Evolutionary conservation across 2,797 vertebrate species (phyloP), one percentile per base, ranked within the genome.

Genomic region (Pseudomugil gertrudae): DNA sequence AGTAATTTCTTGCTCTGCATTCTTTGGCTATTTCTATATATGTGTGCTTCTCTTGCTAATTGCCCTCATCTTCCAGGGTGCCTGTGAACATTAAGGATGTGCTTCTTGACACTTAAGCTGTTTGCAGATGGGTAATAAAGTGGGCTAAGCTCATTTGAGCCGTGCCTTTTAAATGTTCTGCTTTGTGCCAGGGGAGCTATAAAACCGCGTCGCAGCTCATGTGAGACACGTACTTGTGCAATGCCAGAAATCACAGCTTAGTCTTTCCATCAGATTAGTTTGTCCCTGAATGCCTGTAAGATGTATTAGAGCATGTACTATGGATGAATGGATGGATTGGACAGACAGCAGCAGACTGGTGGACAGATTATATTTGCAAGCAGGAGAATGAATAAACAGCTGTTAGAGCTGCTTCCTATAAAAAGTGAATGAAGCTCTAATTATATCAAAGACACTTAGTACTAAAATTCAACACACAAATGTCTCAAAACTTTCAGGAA

Each of bases 71-170:
- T 74, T 80, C 82, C 75, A 72, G 69, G 36, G 59, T 69, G 66
- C 74, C 66, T 69, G 66, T 72, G 66, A 89, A 89, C 80, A 86
- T 87, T 76, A 74, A 81, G 81, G 66, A 87, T 84, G 79, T 74
- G 80, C 85, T 87, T 76, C 77, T 79, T 87, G 86, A 90, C 88
- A 87, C 89, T 90, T 90, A 85, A 86, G 78, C 78, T 90, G 85
- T 92, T 91, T 90, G 87, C 82, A 89, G 85, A 91, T 79, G 84
- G 83, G 83, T 87, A 86, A 90, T 92, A 91, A 91, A 91, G 82
- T 84, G 86, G 81, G 79, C 84, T 84, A 85, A 88, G 87, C 89
- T 84, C 84, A 81, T 91, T 88, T 87, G 82, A 89, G 86, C 79
- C 64, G 65, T 85, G 87, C 80, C 82, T 90, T 91, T 90, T 87